phyloP scores from a whole-genome alignment of 2,888 invertebrate genomes.

The Phalangium opilio region DNA sequence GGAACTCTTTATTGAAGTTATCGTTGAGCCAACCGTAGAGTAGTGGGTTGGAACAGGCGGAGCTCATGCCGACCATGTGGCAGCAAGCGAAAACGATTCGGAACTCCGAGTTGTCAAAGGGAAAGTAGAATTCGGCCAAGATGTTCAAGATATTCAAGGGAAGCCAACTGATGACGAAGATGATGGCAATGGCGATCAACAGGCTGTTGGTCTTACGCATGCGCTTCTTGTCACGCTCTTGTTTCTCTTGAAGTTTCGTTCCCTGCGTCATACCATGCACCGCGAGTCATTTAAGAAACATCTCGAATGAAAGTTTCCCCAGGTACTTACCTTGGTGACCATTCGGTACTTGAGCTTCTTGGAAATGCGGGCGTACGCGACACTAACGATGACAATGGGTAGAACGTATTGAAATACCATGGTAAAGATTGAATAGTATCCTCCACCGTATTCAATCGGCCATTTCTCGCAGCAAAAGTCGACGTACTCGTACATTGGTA shows the following conservation, averaged over 20 bases:
- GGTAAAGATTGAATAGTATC: constrained; percentile 65
- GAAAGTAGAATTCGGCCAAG: constrained; percentile 46
- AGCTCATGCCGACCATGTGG: constrained; percentile 64
- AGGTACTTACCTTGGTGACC: constrained; percentile 24
- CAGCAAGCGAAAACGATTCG: constrained; percentile 40
- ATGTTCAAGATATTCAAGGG: constrained; percentile 76
- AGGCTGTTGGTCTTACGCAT: constrained; percentile 75
- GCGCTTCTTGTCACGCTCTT: constrained; percentile 43
- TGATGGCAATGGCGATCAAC: constrained; percentile 65
- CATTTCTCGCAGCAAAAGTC: constrained; percentile 67
- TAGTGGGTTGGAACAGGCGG: constrained; percentile 78
- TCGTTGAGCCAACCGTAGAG: constrained; percentile 88
- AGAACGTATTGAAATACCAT: constrained; percentile 67
- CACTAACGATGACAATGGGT: constrained; percentile 65
- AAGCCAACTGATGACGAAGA: constrained; percentile 79
- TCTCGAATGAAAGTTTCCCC: too few relatives aligned
- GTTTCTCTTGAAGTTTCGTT: constrained; percentile 21
- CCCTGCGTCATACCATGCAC: too few relatives aligned
- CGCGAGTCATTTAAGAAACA: too few relatives aligned
- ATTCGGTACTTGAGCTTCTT: constrained; percentile 53
- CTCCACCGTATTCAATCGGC: constrained; percentile 53
- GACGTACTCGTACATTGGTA: constrained; percentile 28
- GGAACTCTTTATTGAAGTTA: constrained; percentile 78
- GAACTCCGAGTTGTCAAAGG: constrained; percentile 18
- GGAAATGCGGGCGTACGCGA: constrained; percentile 67